These are phyloP conservation scores for Aphidoletes aphidimyza DNA, from an alignment of 2,888 invertebrate genomes.

Conservation along the genomic window DNA sequence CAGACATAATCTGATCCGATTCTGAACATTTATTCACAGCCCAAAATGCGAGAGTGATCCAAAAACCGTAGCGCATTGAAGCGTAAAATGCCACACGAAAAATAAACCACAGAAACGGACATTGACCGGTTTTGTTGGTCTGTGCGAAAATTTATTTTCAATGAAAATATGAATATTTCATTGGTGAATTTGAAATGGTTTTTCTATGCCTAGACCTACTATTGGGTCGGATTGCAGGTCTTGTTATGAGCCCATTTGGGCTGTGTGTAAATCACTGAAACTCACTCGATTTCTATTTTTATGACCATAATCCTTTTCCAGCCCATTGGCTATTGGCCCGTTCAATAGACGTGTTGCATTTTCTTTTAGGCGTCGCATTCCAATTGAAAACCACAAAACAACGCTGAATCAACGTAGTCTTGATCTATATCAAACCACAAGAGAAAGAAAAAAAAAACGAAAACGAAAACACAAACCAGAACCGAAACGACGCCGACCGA, in stretches of 20 bases:
- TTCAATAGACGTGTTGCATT: conserved; percentile 9
- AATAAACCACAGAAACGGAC: background rate
- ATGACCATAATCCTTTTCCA: conserved; percentile 46
- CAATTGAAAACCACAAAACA: background rate
- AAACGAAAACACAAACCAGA: background rate
- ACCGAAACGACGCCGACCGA: background rate
- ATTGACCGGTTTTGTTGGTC: conserved; percentile 4
- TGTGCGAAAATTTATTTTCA: conserved; percentile 23
- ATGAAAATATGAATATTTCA: conserved; percentile 38
- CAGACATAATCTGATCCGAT: conserved; percentile 36
- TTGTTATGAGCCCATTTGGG: background rate
- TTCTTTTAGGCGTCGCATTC: background rate
- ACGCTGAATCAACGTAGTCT: background rate
- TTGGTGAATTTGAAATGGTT: background rate
- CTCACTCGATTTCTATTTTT: background rate
- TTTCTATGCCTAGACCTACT: too few species aligned
- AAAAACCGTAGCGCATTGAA: background rate
- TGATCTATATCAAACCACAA: background rate
- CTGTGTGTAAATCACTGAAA: background rate
- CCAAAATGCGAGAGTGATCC: too few species aligned
- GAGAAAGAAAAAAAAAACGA: background rate
- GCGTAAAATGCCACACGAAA: background rate
- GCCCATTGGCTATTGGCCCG: conserved; percentile 3
- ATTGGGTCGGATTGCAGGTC: too few species aligned
- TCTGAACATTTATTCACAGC: too few species aligned